A percentile compares a stretch with the other conserved stretches of the same genome.
phyloP scores from a whole-genome alignment of 2,113 vertebrate genomes.

The Poeciliopsis retropinna region DNA sequence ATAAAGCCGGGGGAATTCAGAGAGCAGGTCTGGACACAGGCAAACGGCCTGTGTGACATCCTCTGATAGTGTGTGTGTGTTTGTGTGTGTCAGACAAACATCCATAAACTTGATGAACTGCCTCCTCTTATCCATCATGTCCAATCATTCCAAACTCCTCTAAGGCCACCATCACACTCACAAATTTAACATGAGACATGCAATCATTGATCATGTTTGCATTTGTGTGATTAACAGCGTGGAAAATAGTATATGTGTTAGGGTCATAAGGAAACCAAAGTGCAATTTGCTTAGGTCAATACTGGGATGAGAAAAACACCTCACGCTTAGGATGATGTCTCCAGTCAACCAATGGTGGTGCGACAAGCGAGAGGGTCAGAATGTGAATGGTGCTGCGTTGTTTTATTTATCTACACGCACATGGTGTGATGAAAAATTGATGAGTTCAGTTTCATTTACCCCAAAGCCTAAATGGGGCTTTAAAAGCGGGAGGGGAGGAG shows the following conservation, averaged over 20 bases:
- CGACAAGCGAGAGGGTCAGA: slow-evolving; percentile 64
- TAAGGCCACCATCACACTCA: slow-evolving; percentile 2
- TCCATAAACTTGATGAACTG: slow-evolving; percentile 59
- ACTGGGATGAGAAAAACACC: not conserved
- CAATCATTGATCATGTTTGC: not conserved
- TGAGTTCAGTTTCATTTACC: slow-evolving; percentile 64
- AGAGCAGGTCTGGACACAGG: slow-evolving; percentile 74
- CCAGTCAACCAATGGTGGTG: slow-evolving; percentile 44
- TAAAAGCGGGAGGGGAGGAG: slow-evolving; percentile 63
- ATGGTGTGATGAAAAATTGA: slow-evolving; percentile 70
- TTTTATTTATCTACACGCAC: slow-evolving; percentile 73
- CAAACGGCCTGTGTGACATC: slow-evolving; percentile 59
- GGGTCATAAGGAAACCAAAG: not conserved
- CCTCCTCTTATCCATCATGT: slow-evolving; percentile 38
- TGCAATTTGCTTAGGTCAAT: not conserved
- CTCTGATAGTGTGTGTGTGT: slow-evolving; percentile 33
- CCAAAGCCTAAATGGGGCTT: slow-evolving; percentile 60
- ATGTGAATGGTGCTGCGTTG: slow-evolving; percentile 51
- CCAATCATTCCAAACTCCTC: slow-evolving; percentile 35
- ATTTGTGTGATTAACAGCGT: not conserved
- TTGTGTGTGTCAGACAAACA: slow-evolving; percentile 19
- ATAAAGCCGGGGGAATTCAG: slow-evolving; percentile 79
- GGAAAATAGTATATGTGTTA: not conserved
- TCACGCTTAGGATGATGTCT: not conserved
- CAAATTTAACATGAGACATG: slow-evolving; percentile 5